Percentiles rank a stretch among this genome's conserved stretches.
Evolutionary conservation across 2,888 invertebrate genomes (phyloP).

Genomic region (Pseudanteris insignis): DNA sequence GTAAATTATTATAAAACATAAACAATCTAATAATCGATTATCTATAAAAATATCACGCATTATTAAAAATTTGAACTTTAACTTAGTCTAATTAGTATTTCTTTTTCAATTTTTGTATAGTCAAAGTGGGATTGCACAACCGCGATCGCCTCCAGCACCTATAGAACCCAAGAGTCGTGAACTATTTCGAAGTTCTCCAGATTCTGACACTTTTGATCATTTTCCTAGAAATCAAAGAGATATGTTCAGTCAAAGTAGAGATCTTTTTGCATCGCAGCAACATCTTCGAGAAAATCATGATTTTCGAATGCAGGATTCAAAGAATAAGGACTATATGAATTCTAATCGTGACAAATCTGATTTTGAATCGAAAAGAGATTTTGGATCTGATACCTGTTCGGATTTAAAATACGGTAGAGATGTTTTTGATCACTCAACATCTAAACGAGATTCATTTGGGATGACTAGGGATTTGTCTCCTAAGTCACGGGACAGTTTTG

Average conservation of each 20-base stretch:
- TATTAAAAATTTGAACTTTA: too few species aligned
- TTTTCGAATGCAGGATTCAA: slow-evolving; percentile 48
- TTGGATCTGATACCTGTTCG: slow-evolving; percentile 59
- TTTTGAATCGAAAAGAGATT: slow-evolving; percentile 60
- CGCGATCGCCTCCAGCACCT: slow-evolving; percentile 75
- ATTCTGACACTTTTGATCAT: slow-evolving; percentile 61
- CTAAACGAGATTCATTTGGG: slow-evolving; percentile 61
- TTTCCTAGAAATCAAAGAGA: slow-evolving; percentile 62
- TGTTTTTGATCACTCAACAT: slow-evolving; percentile 59
- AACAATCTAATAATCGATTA: too few species aligned
- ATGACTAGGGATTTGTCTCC: slow-evolving; percentile 63
- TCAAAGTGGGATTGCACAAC: slow-evolving; percentile 68
- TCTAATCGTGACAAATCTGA: slow-evolving; percentile 57
- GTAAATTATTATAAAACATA: too few species aligned
- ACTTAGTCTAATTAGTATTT: too few species aligned
- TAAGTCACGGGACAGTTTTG: slow-evolving; percentile 64
- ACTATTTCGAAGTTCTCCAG: slow-evolving; percentile 59
- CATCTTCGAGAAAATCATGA: slow-evolving; percentile 59
- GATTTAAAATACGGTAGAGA: slow-evolving; percentile 63
- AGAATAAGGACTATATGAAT: slow-evolving; percentile 55
- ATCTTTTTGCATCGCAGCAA: slow-evolving; percentile 60
- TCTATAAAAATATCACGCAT: too few species aligned
- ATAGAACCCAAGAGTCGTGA: slow-evolving; percentile 70
- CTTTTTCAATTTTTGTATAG: too few species aligned
- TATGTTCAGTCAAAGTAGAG: slow-evolving; percentile 63